Conservation (phyloP, 2,888 invertebrate genomes). For the Oligia latruncula region DNA sequence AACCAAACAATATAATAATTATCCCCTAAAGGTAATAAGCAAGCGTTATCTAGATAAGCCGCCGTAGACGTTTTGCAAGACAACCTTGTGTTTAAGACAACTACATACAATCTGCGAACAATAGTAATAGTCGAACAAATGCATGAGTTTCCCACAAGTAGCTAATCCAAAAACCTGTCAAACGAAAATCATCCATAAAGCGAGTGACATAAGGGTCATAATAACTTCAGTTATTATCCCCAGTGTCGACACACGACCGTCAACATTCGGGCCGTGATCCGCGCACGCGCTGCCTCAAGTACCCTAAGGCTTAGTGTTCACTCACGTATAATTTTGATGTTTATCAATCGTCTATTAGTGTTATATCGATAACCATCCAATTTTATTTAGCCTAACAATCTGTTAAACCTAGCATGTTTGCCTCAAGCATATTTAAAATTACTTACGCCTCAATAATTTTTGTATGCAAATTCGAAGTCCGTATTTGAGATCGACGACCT, state of each 20-base stretch:
- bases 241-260: slow-evolving; percentile 73
- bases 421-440: slow-evolving; percentile 34
- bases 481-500: slow-evolving; percentile 39
- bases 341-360: slow-evolving; percentile 47
- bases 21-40: slow-evolving; percentile 58
- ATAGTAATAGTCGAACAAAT: slow-evolving; percentile 79
- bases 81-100: slow-evolving; percentile 73
- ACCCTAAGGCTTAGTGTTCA: slow-evolving; percentile 59
- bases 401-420: slow-evolving; percentile 20
- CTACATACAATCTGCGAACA: slow-evolving; percentile 69
- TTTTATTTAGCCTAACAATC: slow-evolving; percentile 24
- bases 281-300: slow-evolving; percentile 68
- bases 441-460: slow-evolving; percentile 24
- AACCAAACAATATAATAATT: slow-evolving; percentile 57
- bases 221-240: slow-evolving; percentile 11
- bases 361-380: slow-evolving; percentile 41
- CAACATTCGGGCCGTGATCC: slow-evolving; percentile 68
- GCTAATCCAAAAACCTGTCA: slow-evolving; percentile 64
- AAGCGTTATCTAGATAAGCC: slow-evolving; percentile 63
- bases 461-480: slow-evolving; percentile 44
- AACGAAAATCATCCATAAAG: slow-evolving; percentile 62
- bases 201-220: slow-evolving; percentile 52
- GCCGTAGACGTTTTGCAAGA: slow-evolving; percentile 70
- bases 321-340: slow-evolving; percentile 43
- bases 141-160: slow-evolving; percentile 79